A percentile compares a stretch with the other conserved stretches of the same genome.
phyloP scores from a whole-genome alignment of 1,140 invertebrate genomes.

The Bombus cullumanus region DNA sequence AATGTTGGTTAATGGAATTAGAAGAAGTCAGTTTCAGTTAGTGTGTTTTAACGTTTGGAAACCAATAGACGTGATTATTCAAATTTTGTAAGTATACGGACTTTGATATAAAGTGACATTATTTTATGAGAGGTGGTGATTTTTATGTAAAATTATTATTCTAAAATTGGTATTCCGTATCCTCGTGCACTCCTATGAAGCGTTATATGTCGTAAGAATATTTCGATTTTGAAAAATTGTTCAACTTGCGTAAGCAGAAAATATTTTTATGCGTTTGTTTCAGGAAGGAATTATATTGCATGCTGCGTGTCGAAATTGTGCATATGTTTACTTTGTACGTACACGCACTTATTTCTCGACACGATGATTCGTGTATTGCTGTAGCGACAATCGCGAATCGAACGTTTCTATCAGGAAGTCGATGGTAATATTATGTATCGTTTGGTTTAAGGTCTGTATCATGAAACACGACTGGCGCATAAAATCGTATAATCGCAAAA shows the following conservation, averaged over 20 bases:
- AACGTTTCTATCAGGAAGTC: slow-evolving; percentile 13
- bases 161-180: background rate
- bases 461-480: slow-evolving; percentile 1
- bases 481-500: background rate
- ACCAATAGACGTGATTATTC: no score
- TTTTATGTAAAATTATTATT: background rate
- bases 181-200: background rate
- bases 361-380: background rate
- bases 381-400: background rate
- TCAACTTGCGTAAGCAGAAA: background rate
- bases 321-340: slow-evolving; percentile 23
- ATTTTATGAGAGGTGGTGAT: background rate
- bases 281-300: slow-evolving; percentile 46
- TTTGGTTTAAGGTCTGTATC: background rate
- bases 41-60: no score
- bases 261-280: slow-evolving; percentile 58
- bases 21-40: no score
- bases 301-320: slow-evolving; percentile 50
- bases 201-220: background rate
- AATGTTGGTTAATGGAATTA: background rate
- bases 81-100: background rate
- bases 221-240: background rate
- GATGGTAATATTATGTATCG: background rate
- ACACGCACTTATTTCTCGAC: slow-evolving; percentile 7
- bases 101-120: no score